A percentile compares a stretch with the other conserved stretches of the same genome.
Evolutionary conservation across 2,888 invertebrate genomes (phyloP).

Genomic region (Allygus modestus): DNA sequence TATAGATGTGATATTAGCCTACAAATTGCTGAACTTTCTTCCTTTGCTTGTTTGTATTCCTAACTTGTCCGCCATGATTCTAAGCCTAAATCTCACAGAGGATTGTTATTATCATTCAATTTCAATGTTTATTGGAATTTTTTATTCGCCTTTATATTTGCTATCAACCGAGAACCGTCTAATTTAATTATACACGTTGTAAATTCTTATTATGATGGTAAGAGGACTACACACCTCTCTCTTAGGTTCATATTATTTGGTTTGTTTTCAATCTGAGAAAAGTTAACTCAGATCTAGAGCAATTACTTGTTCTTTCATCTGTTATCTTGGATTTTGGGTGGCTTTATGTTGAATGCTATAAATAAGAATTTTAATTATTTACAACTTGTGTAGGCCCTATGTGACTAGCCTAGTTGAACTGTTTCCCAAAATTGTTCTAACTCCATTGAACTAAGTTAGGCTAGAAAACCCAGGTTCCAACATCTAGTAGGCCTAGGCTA

Average conservation of each 20-base stretch:
- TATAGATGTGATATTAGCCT: background rate
- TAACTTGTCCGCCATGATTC: conserved; percentile 53
- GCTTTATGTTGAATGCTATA: too few relatives aligned
- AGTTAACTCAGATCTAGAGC: background rate
- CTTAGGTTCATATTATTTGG: conserved; percentile 19
- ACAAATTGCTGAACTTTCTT: background rate
- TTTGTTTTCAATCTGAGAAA: conserved; percentile 15
- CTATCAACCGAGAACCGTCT: background rate
- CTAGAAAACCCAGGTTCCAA: too few relatives aligned
- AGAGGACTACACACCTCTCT: background rate
- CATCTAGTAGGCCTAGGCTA: too few relatives aligned
- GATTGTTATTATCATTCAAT: conserved; percentile 31
- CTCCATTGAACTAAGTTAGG: too few relatives aligned
- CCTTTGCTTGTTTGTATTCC: conserved; percentile 40
- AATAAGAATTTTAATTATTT: too few relatives aligned
- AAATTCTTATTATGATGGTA: background rate
- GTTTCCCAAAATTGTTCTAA: too few relatives aligned
- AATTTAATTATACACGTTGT: background rate
- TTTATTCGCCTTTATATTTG: background rate
- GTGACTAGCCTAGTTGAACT: too few relatives aligned
- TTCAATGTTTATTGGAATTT: background rate
- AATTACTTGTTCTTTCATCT: too few relatives aligned
- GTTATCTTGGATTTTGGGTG: too few relatives aligned
- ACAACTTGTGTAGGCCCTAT: too few relatives aligned
- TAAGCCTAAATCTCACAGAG: conserved; percentile 52